Base-by-base conservation (phyloP, 2,113 vertebrate species). In the Acinonyx jubatus region DNA sequence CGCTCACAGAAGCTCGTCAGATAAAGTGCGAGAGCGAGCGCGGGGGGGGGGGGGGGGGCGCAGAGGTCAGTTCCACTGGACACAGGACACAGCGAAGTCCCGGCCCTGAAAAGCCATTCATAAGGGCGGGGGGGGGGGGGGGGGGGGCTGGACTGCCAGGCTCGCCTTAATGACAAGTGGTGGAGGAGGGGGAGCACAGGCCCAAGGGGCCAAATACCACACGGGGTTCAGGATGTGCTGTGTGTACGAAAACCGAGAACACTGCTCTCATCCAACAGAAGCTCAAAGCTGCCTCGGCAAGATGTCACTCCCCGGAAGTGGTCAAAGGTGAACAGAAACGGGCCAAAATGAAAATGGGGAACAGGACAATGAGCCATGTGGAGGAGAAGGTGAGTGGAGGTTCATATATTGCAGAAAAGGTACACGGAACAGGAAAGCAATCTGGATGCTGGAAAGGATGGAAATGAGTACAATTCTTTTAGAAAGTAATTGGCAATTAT, bases 351-450 rank as follows among this genome's bases (percentile, higher is more conserved):
- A 68, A 76, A 57, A n/a, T 7, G 18, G 76, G 13, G 31, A 50
- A 27, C 0, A 12, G 25, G 61, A 90, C 36, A 81, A 38, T 7
- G 5, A 91, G n/a, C 36, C 81, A 29, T 4, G 41, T 15, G 61
- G 36, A 66, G 82, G 38, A 41, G 19, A 57, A 57, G 29, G 45
- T 4, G 57, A 33, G 86, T 7, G 9, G 52, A 73, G 21, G 21
- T 7, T 27, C 15, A 36, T 0, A 2, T 11, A 3, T 15, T 18
- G 29, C 1, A 1, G 1, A n/a, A 84, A 73, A 81, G 52, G 66
- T 52, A 33, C 52, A 12, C 3, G 45, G 66, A 13, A 36, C 0
- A 45, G 33, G 41, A 66, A 38, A n/a, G 55, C 41, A 23, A 38
- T 15, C 0, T 36, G n/a, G 41, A 65, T 21, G 25, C 27, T 48